Conservation (phyloP, 2,797 vertebrate species). For the Clarias pachynema region DNA sequence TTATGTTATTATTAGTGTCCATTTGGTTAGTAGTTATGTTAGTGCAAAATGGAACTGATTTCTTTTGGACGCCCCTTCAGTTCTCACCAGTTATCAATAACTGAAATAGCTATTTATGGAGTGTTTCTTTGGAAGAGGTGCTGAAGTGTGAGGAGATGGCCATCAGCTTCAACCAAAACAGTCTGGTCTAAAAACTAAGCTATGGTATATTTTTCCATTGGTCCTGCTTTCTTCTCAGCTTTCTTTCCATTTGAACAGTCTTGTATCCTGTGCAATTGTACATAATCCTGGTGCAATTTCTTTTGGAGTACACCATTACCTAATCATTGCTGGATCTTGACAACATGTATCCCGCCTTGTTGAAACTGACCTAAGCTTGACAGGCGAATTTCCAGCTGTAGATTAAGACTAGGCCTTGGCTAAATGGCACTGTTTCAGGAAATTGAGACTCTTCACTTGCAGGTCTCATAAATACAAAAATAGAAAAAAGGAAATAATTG, state of each 20-base stretch:
- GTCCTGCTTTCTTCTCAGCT: conserved; percentile 8
- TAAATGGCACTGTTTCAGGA: not conserved
- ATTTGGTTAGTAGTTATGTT: not conserved
- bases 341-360: not conserved
- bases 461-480: not conserved
- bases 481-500: not conserved
- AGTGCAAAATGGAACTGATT: not conserved
- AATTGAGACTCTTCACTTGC: not conserved
- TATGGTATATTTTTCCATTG: not conserved
- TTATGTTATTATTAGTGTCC: not conserved
- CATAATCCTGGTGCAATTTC: not conserved
- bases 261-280: not conserved
- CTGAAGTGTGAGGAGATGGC: conserved; percentile 1
- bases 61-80: conserved; percentile 6
- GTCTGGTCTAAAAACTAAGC: not conserved
- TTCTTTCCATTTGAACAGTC: not conserved
- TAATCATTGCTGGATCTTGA: conserved; percentile 21
- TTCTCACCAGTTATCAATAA: not conserved
- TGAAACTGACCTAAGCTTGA: not conserved
- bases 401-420: not conserved
- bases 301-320: conserved; percentile 20
- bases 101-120: not conserved
- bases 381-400: not conserved
- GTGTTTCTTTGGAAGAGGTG: conserved; percentile 4
- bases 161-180: not conserved